Conservation (phyloP, 2,888 invertebrate species). For the Pristionchus entomophagus region DNA sequence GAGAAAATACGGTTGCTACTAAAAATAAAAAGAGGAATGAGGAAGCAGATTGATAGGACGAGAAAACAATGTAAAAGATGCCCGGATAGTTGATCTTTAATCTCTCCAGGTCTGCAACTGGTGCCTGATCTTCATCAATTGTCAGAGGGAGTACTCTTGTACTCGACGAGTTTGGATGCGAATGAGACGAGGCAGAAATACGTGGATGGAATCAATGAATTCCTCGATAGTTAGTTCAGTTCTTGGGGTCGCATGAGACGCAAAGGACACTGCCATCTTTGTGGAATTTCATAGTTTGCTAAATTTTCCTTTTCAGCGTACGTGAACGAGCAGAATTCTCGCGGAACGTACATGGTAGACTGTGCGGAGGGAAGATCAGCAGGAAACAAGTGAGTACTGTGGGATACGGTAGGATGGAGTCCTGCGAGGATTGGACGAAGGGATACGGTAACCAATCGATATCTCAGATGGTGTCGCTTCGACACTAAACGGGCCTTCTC, state of each 20-base stretch:
- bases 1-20: too few species aligned
- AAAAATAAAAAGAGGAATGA: background rate
- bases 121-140: conserved; percentile 28
- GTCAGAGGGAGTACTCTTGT: conserved; percentile 6
- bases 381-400: conserved; percentile 28
- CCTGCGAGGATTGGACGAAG: background rate
- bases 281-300: too few species aligned
- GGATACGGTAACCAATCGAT: background rate
- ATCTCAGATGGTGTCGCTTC: conserved; percentile 46
- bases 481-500: background rate
- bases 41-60: background rate
- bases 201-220: conserved; percentile 35
- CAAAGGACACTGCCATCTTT: background rate
- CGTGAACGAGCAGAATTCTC: conserved; percentile 38
- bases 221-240: conserved; percentile 40
- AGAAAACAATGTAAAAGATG: background rate
- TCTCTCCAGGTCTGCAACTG: conserved; percentile 44
- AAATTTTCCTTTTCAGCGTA: conserved; percentile 45
- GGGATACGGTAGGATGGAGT: background rate
- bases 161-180: conserved; percentile 35
- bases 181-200: conserved; percentile 33
- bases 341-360: background rate
- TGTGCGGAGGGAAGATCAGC: conserved; percentile 35
- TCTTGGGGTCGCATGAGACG: background rate
- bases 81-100: background rate